Evolutionary conservation across 2,888 invertebrate species (phyloP), one percentile per base, ranked within the genome.

Genomic region (Mystacides longicornis): DNA sequence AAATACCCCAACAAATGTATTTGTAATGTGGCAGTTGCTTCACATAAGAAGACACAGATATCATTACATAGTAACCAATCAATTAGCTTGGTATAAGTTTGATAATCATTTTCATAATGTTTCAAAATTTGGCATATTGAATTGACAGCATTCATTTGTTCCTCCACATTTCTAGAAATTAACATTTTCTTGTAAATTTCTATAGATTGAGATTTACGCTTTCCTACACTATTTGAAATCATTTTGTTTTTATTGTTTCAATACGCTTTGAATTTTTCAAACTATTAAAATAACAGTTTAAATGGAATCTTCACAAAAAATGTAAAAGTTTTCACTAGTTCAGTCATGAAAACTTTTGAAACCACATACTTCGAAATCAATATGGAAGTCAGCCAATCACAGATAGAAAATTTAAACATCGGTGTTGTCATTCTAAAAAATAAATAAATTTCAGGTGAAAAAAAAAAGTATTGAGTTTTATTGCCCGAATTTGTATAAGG

Each of bases 101-200:
- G 42, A 20, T 9, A 20, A 31, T 56, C 18, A n/a, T 45, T 20
- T 23, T 47, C 37, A 23, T 43, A 23, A 33, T 46, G 23, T 16
- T 52, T 16, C 11, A 55, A 16, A 22, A 33, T 51, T 14, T 56
- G 18, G 16, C 51, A 27, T 3, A 60, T 58, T 11, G 55, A 51
- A 18, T 19, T n/a, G 1, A 48, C 53, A 11, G 60, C 60, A 27
- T 56, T 53, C 14, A 60, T 23, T 55, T 60, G 58, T 31, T 50
- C 20, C 45, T 55, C 31, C 19, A 52, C 53, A 53, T 60, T 57
- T 45, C 60, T 51, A 14, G 58, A 57, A 4, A 57, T 23, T 23
- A 60, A 23, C 57, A 60, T 55, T 52, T 31, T 46, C 22, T 58
- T 60, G 14, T 58, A 55, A n/a, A 37, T 48, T 37, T 60, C 60